These are phyloP conservation scores for Himantopus leucocephalus DNA, from an alignment of 2,113 vertebrate genomes.

Conservation along the genomic window DNA sequence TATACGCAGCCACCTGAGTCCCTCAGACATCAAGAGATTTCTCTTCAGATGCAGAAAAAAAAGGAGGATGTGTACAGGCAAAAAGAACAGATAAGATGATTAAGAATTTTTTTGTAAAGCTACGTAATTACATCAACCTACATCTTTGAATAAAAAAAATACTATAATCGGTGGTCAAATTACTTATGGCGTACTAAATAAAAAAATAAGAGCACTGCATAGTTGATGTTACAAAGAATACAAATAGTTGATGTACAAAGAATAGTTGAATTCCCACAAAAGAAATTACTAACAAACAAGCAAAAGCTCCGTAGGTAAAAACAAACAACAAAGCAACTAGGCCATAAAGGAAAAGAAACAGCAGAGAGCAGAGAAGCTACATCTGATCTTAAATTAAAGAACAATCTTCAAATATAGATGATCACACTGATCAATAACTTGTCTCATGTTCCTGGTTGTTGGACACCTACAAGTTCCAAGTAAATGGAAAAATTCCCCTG, in stretches of 20 bases:
- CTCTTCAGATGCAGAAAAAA: background rate
- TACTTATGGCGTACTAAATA: background rate
- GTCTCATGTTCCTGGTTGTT: background rate
- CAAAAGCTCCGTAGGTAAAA: background rate
- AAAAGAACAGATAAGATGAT: background rate
- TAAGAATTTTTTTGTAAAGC: background rate
- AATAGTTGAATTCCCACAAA: background rate
- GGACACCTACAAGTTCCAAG: background rate
- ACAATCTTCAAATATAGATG: background rate
- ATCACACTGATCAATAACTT: background rate
- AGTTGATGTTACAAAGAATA: background rate
- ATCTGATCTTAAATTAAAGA: background rate
- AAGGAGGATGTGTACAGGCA: background rate
- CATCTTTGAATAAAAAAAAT: background rate
- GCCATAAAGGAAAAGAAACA: background rate
- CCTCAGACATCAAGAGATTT: background rate
- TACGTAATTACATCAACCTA: background rate
- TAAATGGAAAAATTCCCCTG: background rate
- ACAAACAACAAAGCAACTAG: background rate
- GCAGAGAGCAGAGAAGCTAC: background rate
- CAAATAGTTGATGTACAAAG: background rate
- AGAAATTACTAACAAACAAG: background rate
- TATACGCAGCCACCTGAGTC: background rate
- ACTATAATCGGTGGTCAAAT: background rate
- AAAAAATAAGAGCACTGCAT: background rate